These are phyloP conservation scores for Cyanoramphus novaezelandiae DNA, from an alignment of 2,113 vertebrate species.

Conservation along the genomic window DNA sequence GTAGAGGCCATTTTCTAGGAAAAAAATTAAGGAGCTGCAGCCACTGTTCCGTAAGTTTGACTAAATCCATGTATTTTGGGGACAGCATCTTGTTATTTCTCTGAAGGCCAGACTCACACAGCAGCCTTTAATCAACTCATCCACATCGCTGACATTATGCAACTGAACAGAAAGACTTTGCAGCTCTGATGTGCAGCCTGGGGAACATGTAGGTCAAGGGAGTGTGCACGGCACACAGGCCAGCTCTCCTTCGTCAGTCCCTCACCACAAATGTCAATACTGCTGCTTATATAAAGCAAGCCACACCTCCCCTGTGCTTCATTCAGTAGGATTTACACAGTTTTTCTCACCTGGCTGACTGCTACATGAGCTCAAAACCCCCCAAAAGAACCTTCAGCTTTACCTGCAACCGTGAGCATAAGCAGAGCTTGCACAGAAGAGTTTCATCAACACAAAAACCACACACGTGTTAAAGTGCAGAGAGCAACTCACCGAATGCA, in stretches of 20 bases:
- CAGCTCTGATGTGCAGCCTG: neutral
- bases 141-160: neutral
- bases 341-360: neutral
- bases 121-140: conserved; percentile 26
- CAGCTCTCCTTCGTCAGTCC: neutral
- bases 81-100: neutral
- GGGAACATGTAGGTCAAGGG: neutral
- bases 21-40: neutral
- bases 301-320: neutral
- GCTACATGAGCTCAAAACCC: neutral
- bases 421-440: neutral
- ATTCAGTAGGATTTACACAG: neutral
- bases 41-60: neutral
- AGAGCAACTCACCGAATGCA: conserved; percentile 92
- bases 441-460: neutral
- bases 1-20: neutral
- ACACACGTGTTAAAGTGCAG: neutral
- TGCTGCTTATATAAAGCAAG: accelerated
- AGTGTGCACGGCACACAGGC: neutral
- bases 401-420: neutral
- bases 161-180: neutral
- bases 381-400: neutral
- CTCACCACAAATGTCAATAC: accelerated
- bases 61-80: neutral
- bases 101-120: neutral